These are phyloP conservation scores for Oscheius myriophilus DNA, from an alignment of 2,888 invertebrate genomes.

Conservation along the genomic window DNA sequence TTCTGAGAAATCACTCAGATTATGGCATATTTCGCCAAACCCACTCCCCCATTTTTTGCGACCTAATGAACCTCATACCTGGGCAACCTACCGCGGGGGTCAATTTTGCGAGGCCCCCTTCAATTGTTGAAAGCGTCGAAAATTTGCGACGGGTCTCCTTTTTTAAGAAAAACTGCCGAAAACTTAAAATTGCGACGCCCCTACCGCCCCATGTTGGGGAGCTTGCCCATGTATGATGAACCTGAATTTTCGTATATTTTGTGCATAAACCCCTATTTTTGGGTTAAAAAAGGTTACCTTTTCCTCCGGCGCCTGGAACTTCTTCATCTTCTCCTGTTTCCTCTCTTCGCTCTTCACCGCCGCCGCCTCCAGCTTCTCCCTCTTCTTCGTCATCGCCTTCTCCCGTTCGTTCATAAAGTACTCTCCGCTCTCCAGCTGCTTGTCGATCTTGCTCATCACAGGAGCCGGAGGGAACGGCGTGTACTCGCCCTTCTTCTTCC, in stretches of 20 bases:
- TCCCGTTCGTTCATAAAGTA: conserved; percentile 86
- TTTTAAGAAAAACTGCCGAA: no score
- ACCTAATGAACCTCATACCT: no score
- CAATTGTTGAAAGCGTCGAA: no score
- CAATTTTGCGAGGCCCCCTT: no score
- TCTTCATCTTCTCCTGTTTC: conserved; percentile 49
- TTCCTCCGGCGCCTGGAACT: conserved; percentile 46
- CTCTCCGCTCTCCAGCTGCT: conserved; percentile 91
- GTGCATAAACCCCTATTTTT: no score
- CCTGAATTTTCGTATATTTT: neutral
- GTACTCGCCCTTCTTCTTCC: conserved; percentile 89
- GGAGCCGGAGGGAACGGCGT: conserved; percentile 92
- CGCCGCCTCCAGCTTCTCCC: conserved; percentile 43
- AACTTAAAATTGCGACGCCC: no score
- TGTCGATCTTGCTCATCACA: conserved; percentile 77
- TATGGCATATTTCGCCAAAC: no score
- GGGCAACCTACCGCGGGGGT: no score
- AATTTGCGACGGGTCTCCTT: no score
- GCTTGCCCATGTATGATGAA: neutral
- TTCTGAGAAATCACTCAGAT: no score
- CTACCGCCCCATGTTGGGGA: no score
- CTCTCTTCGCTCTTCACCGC: conserved; percentile 40
- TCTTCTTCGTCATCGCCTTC: conserved; percentile 55
- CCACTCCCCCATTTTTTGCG: no score
- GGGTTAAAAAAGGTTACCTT: conserved; percentile 22